Evolutionary conservation across 2,888 invertebrate species (phyloP).

Genomic region (Heliconius sara): DNA sequence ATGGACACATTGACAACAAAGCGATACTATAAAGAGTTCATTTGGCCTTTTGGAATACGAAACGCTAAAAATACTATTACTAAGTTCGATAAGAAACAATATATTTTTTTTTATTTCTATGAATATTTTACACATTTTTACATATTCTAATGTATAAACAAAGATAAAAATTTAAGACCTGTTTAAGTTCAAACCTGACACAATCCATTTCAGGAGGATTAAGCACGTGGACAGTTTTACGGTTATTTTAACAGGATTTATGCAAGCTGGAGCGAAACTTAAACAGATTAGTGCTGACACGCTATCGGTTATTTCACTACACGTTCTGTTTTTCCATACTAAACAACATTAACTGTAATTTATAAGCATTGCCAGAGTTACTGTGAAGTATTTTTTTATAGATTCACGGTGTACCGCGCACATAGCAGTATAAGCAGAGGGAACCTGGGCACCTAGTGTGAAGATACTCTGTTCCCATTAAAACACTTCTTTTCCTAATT

Average conservation of each 20-base stretch:
- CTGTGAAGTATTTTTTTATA: not conserved
- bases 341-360: conserved; percentile 26
- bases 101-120: not conserved
- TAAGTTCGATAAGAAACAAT: not conserved
- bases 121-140: not conserved
- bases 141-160: conserved; percentile 12
- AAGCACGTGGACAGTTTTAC: conserved; percentile 69
- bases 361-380: not conserved
- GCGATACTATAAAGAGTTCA: no score
- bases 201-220: conserved; percentile 68
- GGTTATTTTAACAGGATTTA: conserved; percentile 74
- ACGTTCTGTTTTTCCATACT: conserved; percentile 36
- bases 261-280: conserved; percentile 66
- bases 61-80: not conserved
- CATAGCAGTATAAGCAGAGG: not conserved
- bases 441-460: not conserved
- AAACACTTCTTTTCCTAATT: no score
- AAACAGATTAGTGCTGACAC: conserved; percentile 67
- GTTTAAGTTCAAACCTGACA: conserved; percentile 55
- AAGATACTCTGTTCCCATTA: no score
- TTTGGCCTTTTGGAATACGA: no score
- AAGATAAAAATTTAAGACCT: conserved; percentile 21
- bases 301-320: conserved; percentile 39
- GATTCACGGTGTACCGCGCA: not conserved
- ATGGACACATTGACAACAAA: no score